Evolutionary conservation across 2,888 invertebrate genomes (phyloP).

Genomic region (Villa cingulata): DNA sequence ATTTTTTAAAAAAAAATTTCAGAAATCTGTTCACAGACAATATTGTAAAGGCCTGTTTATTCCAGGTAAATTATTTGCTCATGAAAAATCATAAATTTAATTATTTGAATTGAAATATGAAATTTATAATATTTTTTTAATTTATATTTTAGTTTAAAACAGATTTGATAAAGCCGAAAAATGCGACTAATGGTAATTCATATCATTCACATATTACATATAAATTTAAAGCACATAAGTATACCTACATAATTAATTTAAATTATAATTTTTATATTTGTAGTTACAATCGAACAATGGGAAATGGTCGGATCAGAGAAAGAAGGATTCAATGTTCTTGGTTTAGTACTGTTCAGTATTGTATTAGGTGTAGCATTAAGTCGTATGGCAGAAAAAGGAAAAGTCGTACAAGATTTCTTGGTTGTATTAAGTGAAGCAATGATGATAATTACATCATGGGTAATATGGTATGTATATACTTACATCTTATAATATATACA

Average conservation of each 20-base stretch:
- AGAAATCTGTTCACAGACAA: constrained; percentile 91
- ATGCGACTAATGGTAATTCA: constrained; percentile 13
- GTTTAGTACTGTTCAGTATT: constrained; percentile 71
- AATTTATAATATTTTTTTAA: not conserved
- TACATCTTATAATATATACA: not conserved
- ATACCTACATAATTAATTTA: too few relatives aligned
- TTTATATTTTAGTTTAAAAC: constrained; percentile 42
- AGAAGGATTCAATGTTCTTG: constrained; percentile 69
- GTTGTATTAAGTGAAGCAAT: constrained; percentile 78
- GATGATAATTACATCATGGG: constrained; percentile 94
- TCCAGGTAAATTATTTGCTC: constrained; percentile 42
- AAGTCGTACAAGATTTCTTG: constrained; percentile 74
- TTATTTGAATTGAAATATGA: not conserved
- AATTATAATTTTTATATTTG: not conserved
- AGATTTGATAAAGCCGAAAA: constrained; percentile 35
- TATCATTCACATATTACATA: too few relatives aligned
- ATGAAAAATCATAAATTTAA: constrained; percentile 3
- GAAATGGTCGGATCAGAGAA: constrained; percentile 56
- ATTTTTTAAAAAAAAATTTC: too few relatives aligned
- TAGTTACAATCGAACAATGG: constrained; percentile 47
- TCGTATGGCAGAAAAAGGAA: constrained; percentile 70
- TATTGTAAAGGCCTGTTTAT: constrained; percentile 71
- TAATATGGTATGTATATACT: constrained; percentile 52
- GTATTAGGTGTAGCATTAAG: constrained; percentile 83
- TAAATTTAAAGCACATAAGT: too few relatives aligned